These are phyloP conservation scores for Megaleporinus macrocephalus DNA, from an alignment of 2,113 vertebrate genomes.

Conservation along the genomic window DNA sequence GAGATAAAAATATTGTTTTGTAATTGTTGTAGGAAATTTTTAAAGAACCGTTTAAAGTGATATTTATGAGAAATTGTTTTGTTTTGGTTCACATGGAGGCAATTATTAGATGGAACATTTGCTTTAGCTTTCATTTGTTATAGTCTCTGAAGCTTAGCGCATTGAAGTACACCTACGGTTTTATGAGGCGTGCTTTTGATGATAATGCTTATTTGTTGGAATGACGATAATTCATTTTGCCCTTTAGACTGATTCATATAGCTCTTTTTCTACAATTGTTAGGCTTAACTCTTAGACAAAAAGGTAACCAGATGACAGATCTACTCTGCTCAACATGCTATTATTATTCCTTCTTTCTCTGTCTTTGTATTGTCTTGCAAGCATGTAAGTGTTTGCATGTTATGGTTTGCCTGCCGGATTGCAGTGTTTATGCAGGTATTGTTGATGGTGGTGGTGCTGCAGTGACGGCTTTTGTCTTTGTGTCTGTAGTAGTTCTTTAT, in stretches of 20 bases:
- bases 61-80: background rate
- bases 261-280: background rate
- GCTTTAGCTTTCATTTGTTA: background rate
- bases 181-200: constrained; percentile 26
- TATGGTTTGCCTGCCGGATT: constrained; percentile 10
- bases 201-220: constrained; percentile 33
- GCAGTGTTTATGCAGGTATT: background rate
- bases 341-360: constrained; percentile 11
- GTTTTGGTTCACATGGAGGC: background rate
- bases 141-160: background rate
- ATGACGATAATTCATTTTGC: constrained; percentile 14
- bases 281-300: background rate
- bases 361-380: constrained; percentile 26
- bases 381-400: constrained; percentile 40
- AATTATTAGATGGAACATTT: background rate
- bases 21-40: background rate
- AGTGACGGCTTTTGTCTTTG: background rate
- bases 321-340: constrained; percentile 43
- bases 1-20: background rate
- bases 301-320: background rate
- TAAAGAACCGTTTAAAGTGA: background rate
- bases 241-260: background rate
- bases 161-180: constrained; percentile 31
- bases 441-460: background rate
- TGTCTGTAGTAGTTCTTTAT: background rate